Evolutionary conservation across 2,888 invertebrate species (phyloP), one percentile per base, ranked within the genome.

Genomic region (Caenorhabditis doughertyi): DNA sequence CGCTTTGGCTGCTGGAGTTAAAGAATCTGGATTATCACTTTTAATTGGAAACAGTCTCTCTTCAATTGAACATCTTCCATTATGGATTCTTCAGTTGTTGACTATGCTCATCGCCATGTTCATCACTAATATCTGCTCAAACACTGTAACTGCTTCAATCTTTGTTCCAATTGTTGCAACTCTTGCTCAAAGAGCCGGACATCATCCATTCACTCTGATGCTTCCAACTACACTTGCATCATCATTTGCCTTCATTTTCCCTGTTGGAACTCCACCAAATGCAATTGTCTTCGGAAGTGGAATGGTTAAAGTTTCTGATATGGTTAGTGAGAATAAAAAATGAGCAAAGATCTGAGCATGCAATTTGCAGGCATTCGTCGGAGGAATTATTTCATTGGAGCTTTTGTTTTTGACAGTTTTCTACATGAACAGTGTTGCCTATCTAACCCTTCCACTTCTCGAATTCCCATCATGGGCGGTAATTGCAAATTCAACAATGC

Each of bases 91-190:
- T 42, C 93, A 96, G 76, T 92, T 96, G 1, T 60, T 96, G 76
- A 92, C 96, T 27, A 94, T 96, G 9, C 89, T 95, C 4, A 94
- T 96, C 55, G 95, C 96, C 0, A 95, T 96, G 89, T 94, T 95
- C 87, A 93, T 96, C 79, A 97, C 97, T 0, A 96, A 97, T 92
- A 95, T 97, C 90, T 96, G 96, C 0, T 95, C 96, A 35, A 97
- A 97, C 92, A 96, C 96, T 0, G 96, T 89, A 5, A 87, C 86
- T 53, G 96, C 96, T 0, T 96, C 96, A 89, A 95, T 97, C 35
- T 94, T 97, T 85, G 93, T 96, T 84, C 96, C 96, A 3, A 95
- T 96, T 21, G 93, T 88, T 9, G 89, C 89, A 16, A 95, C 95
- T 92, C 95, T 93, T 90, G 90, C 90, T 13, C 88, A 89, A 58